Base-by-base conservation (phyloP, 1,140 invertebrate genomes). In the Mamestra configurata region DNA sequence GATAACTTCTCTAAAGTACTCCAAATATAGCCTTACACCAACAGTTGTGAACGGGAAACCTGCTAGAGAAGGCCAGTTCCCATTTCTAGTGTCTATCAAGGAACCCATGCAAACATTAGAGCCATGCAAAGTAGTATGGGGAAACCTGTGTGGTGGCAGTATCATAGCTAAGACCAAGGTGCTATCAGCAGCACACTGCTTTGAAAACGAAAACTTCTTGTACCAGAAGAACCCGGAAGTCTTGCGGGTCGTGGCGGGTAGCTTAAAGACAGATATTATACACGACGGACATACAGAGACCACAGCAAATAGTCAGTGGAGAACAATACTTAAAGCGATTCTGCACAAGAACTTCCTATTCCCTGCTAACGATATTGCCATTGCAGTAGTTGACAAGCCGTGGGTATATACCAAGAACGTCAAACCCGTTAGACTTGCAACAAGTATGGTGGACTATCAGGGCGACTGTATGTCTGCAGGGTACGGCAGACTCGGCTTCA, bases 1-100 rank as follows among this genome's bases (percentile, higher is more conserved):
- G 0, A 89, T 91, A 31, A 92, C 91, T 0, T 89, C 89, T 10
- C 78, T 90, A 13, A 89, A 88, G 51, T 88, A 92, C 76, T 88
- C 88, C 18, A 87, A 83, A 57, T 82, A 81, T 37, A 82, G 81
- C 20, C 79, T 89, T 15, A 80, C 84, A 76, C 87, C 89, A 0
- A 83, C 83, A 0, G 75, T 87, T 4, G 87, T 90, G 6, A 88
- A 86, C 51, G 89, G 88, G 0, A 76, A 83, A 24, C 77, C 78
- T 0, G 88, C 83, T 0, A 18, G 10, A 0, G 64, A 15, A 7
- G 85, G 85, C 0, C 82, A 89, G 35, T 72, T 91, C 43, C 88
- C 89, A 5, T 91, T 88, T 61, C 24, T 92, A 4, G 89, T 89
- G 22, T 92, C 90, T 0, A 85, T 92, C 20, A 84, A 84, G 18